Conservation (phyloP, 2,888 invertebrate genomes). For the Hyposoter didymator region DNA sequence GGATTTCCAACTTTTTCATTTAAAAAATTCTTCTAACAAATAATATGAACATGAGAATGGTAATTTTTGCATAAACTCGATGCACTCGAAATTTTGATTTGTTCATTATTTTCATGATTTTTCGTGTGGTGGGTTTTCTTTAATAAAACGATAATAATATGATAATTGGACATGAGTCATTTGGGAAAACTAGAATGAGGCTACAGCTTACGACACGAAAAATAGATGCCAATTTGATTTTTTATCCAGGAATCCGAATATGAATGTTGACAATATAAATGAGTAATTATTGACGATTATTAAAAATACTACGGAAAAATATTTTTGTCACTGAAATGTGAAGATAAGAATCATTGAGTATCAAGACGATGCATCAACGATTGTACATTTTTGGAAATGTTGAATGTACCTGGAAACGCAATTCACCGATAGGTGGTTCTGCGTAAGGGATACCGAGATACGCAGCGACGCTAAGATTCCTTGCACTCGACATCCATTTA, state of each 20-base stretch:
- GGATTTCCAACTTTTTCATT: not conserved
- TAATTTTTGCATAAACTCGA: not conserved
- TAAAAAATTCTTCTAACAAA: not conserved
- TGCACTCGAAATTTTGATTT: too few relatives aligned
- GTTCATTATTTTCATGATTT: not conserved
- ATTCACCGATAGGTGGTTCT: constrained; percentile 75
- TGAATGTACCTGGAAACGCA: constrained; percentile 78
- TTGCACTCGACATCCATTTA: constrained; percentile 71
- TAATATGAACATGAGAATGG: not conserved
- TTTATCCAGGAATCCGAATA: not conserved
- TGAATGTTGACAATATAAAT: not conserved
- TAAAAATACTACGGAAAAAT: not conserved
- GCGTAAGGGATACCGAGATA: constrained; percentile 81
- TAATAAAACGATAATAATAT: too few relatives aligned
- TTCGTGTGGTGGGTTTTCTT: not conserved
- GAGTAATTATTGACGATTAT: not conserved
- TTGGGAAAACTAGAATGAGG: not conserved
- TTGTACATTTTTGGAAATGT: not conserved
- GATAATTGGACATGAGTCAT: too few relatives aligned
- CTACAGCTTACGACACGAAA: not conserved
- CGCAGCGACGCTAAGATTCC: constrained; percentile 70
- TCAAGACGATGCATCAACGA: too few relatives aligned
- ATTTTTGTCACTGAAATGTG: not conserved
- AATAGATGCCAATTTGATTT: not conserved
- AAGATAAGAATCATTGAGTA: not conserved